Conservation (phyloP, 2,797 vertebrate species). For the Amblyraja radiata region DNA sequence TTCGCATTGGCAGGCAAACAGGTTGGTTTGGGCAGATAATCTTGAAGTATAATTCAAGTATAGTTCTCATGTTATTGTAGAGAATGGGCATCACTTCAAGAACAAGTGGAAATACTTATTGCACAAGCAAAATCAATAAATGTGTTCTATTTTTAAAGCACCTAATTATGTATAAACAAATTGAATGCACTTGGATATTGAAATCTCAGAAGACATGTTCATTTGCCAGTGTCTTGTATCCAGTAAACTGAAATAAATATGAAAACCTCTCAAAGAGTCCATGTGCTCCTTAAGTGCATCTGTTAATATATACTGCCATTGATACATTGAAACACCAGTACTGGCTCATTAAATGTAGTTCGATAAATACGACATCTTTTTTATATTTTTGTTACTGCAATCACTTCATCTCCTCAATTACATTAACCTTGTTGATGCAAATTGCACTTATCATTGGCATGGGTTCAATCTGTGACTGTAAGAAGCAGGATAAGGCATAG, state of each 20-base stretch:
- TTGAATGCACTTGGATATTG: background rate
- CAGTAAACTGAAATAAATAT: background rate
- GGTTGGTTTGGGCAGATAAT: background rate
- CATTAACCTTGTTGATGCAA: background rate
- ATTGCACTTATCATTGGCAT: background rate
- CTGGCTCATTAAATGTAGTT: background rate
- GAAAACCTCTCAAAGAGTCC: background rate
- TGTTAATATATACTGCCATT: too few relatives aligned
- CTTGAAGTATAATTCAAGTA: background rate
- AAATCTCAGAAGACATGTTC: conserved; percentile 9
- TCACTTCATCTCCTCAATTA: background rate
- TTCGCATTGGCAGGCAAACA: background rate
- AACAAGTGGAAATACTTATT: background rate
- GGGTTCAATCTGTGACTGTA: background rate
- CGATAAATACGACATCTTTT: background rate
- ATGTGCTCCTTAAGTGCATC: too few relatives aligned
- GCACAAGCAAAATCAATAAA: background rate
- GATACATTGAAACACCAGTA: too few relatives aligned
- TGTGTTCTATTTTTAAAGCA: background rate
- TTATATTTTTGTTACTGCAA: background rate
- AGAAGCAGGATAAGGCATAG: too few relatives aligned
- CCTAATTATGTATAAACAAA: background rate
- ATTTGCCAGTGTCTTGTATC: background rate
- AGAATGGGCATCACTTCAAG: background rate
- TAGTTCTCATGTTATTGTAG: background rate